Base-by-base conservation (phyloP, 2,113 vertebrate species). In the Manacus vitellinus region DNA sequence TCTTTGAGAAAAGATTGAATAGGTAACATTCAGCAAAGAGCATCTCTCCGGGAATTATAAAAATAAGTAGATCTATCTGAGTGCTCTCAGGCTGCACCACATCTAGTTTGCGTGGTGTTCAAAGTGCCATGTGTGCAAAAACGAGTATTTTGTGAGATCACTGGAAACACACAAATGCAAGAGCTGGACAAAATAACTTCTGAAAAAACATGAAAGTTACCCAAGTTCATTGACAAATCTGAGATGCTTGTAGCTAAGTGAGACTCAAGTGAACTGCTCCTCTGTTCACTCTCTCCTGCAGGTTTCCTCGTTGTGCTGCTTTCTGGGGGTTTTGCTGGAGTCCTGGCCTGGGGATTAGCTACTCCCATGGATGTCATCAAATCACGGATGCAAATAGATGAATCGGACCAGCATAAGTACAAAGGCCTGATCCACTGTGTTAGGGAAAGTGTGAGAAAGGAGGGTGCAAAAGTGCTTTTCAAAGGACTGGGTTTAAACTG, bases 321-420 rank as follows among this genome's bases (percentile, higher is more conserved):
- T 93, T 98, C 99, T 0, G 99, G 99, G 1, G 99, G 99, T 25
- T 88, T 98, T 2, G 98, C 99, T 6, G 99, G 99, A 43, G 98
- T 98, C 39, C 94, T 98, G 74, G 99, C 98, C 54, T 99, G 99
- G 99, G 97, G 98, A 1, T 75, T 99, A 28, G 99, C 97, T 30
- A 99, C 99, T 4, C 99, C 99, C 54, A 98, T 99, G 99, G 99
- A 99, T 10, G 99, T 99, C 94, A 98, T 99, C 95, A 99, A 99
- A 92, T 98, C 99, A 1, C 98, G 99, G 18, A 97, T 99, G 94
- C 99, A 99, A 95, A 97, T 94, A 21, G 99, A 99, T 3, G 98
- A 98, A 15, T 94, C 62, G 0, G 97, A 97, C 15, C 97, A 96
- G 82, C 97, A 84, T 86, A 98, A 94, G 46, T 99, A 99, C 97